Conservation (phyloP, 23 tunicate genomes). For the Ciona savignyi region DNA sequence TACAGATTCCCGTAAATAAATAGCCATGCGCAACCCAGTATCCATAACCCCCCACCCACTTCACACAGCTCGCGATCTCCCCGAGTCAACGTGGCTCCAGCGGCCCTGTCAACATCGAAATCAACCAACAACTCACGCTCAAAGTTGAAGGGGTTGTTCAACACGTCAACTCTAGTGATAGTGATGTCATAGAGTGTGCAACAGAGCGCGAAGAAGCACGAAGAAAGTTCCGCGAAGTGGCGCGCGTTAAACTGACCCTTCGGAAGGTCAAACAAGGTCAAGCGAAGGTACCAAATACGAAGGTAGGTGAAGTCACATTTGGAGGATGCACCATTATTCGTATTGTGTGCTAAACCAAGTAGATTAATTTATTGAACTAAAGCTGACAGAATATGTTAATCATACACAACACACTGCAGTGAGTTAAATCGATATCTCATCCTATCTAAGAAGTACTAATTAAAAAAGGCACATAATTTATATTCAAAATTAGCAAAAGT, state of each 20-base stretch:
- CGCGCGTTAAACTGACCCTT: conserved; percentile 21
- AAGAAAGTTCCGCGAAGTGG: conserved; percentile 26
- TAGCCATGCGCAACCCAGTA: too few species aligned
- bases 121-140: conserved; percentile 58
- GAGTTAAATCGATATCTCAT: too few species aligned
- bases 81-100: conserved; percentile 63
- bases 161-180: conserved; percentile 21
- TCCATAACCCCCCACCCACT: too few species aligned
- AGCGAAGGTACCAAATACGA: conserved; percentile 17
- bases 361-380: too few species aligned
- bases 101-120: conserved; percentile 66
- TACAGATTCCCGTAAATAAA: too few species aligned
- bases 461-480: too few species aligned
- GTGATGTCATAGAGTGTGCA: conserved; percentile 9
- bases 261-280: conserved; percentile 33
- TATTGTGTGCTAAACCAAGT: background rate
- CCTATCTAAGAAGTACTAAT: too few species aligned
- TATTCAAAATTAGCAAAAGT: too few species aligned
- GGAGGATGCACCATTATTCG: background rate
- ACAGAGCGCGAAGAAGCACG: background rate
- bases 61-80: conserved; percentile 60
- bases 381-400: too few species aligned
- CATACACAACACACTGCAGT: too few species aligned
- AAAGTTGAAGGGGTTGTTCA: conserved; percentile 91
- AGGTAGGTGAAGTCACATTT: conserved; percentile 13